These are phyloP conservation scores for Microplitis manilae DNA, from an alignment of 2,888 invertebrate genomes.

Conservation along the genomic window DNA sequence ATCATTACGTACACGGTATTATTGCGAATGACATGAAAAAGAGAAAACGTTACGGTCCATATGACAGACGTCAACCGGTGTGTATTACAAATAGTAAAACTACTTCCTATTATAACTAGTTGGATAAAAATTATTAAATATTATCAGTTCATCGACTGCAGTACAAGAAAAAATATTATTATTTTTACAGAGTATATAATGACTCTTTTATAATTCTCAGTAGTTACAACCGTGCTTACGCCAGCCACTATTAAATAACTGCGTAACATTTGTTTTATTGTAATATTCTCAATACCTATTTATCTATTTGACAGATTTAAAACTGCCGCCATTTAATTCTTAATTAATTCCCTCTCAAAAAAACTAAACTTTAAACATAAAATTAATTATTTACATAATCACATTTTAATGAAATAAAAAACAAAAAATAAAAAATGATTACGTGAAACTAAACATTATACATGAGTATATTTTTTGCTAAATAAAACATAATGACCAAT, in stretches of 20 bases:
- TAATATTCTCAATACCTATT: not conserved
- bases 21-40: constrained; percentile 13
- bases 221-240: not conserved
- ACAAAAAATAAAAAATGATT: too few species aligned
- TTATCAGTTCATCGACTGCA: not conserved
- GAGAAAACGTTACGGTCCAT: constrained; percentile 25
- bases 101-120: constrained; percentile 3
- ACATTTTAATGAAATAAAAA: too few species aligned
- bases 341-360: too few species aligned
- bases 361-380: too few species aligned
- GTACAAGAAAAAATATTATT: not conserved
- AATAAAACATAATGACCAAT: not conserved
- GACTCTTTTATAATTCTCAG: not conserved
- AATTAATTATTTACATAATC: too few species aligned
- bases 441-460: too few species aligned
- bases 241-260: not conserved
- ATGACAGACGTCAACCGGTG: constrained; percentile 1
- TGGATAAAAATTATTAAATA: not conserved
- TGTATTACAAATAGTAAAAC: constrained; percentile 17
- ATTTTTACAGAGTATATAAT: too few species aligned
- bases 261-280: not conserved
- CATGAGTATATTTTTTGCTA: not conserved
- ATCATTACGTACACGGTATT: not conserved
- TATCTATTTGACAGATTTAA: not conserved
- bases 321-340: too few species aligned